Percentiles rank a stretch among this genome's conserved stretches.
phyloP scores from a whole-genome alignment of 2,797 vertebrate genomes.

The Morus bassanus region DNA sequence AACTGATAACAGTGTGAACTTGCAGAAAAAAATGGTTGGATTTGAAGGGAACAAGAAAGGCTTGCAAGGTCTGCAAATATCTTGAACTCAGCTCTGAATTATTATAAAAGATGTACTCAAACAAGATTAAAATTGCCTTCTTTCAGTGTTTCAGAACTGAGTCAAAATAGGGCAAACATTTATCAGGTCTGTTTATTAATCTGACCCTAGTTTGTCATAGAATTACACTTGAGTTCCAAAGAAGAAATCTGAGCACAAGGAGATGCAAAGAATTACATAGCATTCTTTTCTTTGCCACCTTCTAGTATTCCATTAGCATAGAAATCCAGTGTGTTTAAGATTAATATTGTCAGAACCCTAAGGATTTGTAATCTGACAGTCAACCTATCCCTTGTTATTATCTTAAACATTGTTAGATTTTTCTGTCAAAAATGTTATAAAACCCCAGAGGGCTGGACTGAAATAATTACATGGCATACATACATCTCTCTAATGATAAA shows the following conservation, averaged over 20 bases:
- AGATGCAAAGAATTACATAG: not conserved
- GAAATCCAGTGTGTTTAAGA: not conserved
- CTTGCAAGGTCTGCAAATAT: not conserved
- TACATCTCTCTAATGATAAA: not conserved
- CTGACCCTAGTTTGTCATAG: not conserved
- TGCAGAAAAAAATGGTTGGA: fast-evolving
- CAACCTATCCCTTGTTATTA: not conserved
- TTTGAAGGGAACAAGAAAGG: not conserved
- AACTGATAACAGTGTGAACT: not conserved
- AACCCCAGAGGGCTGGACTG: not conserved
- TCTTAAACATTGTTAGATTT: not conserved
- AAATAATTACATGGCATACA: not conserved
- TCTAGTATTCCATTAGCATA: not conserved
- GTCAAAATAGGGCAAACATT: not conserved
- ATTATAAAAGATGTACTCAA: not conserved
- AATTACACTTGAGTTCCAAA: not conserved
- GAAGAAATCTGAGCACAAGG: not conserved
- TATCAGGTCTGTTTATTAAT: not conserved
- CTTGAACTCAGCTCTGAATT: not conserved
- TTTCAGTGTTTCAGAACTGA: not conserved
- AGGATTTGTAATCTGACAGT: slow-evolving; percentile 3
- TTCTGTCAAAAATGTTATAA: not conserved
- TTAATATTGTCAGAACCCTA: not conserved
- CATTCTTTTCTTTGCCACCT: not conserved
- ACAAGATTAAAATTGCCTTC: not conserved